Conservation (phyloP, 2,797 vertebrate genomes). For the Sebastes ruberrimus region DNA sequence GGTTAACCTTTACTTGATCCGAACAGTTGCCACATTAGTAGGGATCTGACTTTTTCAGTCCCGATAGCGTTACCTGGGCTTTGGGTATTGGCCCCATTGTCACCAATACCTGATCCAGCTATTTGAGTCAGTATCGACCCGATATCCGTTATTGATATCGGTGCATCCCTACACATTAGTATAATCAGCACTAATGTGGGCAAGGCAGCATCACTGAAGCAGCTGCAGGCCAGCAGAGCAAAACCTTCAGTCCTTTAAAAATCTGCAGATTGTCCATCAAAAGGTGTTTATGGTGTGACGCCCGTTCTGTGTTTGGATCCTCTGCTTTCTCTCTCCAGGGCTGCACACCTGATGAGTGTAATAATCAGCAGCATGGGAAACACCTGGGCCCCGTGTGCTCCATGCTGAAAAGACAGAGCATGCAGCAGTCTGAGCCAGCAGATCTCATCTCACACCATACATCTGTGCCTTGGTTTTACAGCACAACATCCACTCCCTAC, state of each 20-base stretch:
- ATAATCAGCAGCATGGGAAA: not conserved
- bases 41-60: no score
- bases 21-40: not conserved
- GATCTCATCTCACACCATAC: no score
- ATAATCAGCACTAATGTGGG: not conserved
- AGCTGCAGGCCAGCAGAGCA: not conserved
- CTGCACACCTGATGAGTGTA: not conserved
- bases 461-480: not conserved
- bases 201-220: not conserved
- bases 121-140: no score
- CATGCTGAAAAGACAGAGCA: not conserved
- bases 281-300: not conserved
- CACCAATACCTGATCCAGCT: no score
- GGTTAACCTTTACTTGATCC: not conserved
- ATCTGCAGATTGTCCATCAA: not conserved
- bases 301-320: not conserved
- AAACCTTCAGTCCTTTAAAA: not conserved
- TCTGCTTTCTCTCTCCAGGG: not conserved
- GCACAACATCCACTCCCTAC: not conserved
- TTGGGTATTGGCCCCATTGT: no score
- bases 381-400: not conserved
- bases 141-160: no score
- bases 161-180: fast-evolving
- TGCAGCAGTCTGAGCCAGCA: no score
- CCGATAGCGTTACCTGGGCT: fast-evolving